A percentile compares a stretch with the other conserved stretches of the same genome.
Conservation (phyloP, 1,140 invertebrate species). For the Subanguina moxae region DNA sequence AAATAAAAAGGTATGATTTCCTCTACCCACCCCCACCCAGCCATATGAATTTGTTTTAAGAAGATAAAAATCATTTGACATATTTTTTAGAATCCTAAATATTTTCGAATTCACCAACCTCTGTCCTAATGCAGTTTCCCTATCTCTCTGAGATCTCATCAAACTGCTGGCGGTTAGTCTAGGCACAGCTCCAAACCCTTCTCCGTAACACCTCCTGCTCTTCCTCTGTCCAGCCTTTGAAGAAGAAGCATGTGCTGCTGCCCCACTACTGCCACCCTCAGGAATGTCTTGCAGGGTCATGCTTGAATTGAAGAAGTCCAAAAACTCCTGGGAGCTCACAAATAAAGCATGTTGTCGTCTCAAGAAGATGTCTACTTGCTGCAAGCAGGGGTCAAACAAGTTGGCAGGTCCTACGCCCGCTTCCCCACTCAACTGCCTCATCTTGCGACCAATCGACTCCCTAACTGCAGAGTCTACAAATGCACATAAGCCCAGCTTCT, state of each 20-base stretch:
- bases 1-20: too few relatives aligned
- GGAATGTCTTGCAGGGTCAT: not conserved
- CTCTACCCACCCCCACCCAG: too few relatives aligned
- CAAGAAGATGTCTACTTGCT: constrained; percentile 27
- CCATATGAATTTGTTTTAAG: too few relatives aligned
- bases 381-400: not conserved
- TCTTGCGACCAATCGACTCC: constrained; percentile 14
- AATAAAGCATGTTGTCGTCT: constrained; percentile 32
- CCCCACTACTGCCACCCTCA: not conserved
- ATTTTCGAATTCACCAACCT: constrained; percentile 18
- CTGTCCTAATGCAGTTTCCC: constrained; percentile 28
- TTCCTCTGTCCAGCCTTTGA: not conserved
- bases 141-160: constrained; percentile 34
- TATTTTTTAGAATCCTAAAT: too few relatives aligned
- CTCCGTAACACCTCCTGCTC: not conserved
- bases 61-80: too few relatives aligned
- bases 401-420: not conserved
- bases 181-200: not conserved
- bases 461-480: constrained; percentile 21
- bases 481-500: constrained; percentile 18
- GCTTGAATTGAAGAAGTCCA: constrained; percentile 36
- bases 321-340: constrained; percentile 29
- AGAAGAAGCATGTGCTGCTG: not conserved
- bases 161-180: constrained; percentile 25
- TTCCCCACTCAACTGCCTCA: not conserved